These are phyloP conservation scores for Thryonomys swinderianus DNA, from an alignment of 2,113 vertebrate genomes.

Conservation along the genomic window DNA sequence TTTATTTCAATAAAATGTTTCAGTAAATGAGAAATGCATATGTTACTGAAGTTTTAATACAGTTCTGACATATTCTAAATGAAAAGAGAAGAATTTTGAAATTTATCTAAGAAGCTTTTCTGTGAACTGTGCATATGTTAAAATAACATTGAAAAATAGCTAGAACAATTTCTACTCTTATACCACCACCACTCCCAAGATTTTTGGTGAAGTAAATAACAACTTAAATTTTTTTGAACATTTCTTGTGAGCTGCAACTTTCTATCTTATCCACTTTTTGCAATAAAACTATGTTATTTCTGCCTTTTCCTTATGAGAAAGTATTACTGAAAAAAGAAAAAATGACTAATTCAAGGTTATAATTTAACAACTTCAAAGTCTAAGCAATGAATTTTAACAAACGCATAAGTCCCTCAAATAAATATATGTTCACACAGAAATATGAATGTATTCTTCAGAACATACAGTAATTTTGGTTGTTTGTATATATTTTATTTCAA, in stretches of 20 bases:
- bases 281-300: background rate
- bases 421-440: background rate
- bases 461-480: background rate
- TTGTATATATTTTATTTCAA: background rate
- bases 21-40: background rate
- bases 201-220: background rate
- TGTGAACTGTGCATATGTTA: background rate
- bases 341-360: background rate
- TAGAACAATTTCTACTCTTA: background rate
- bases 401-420: background rate
- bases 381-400: background rate
- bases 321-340: background rate
- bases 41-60: background rate
- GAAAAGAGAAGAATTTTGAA: conserved; percentile 47
- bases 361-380: background rate
- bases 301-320: background rate
- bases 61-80: conserved; percentile 57
- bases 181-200: background rate
- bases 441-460: background rate
- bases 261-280: background rate
- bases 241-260: background rate
- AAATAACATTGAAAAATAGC: background rate
- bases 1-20: conserved; percentile 57
- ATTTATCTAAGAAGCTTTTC: background rate
- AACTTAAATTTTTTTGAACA: background rate